phyloP scores from a whole-genome alignment of 2,888 invertebrate genomes.

The Diarsia mendica region DNA sequence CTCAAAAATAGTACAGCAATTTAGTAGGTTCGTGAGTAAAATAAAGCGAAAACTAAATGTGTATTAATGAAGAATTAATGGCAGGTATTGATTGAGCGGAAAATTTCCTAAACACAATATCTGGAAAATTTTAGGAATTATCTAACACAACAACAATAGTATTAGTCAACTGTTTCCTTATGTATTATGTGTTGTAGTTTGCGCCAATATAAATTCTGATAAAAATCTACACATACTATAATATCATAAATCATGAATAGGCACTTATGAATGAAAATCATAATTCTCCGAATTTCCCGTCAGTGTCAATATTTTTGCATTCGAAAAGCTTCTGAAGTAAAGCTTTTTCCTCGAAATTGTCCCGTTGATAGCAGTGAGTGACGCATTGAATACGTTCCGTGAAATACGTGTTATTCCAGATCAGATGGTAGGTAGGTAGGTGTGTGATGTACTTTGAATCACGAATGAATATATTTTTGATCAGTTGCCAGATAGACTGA shows the following conservation, averaged over 20 bases:
- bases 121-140: not conserved
- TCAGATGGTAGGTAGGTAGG: not conserved
- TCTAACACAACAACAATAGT: not conserved
- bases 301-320: constrained; percentile 3
- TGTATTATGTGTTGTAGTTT: not conserved
- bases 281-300: not conserved
- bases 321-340: not conserved
- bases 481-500: constrained; percentile 37
- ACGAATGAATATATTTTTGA: constrained; percentile 41
- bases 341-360: constrained; percentile 14
- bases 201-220: not conserved
- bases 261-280: constrained; percentile 11
- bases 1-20: constrained; percentile 31
- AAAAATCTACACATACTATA: not conserved
- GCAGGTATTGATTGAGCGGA: constrained; percentile 9
- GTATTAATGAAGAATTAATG: constrained; percentile 1
- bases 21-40: constrained; percentile 21
- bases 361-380: not conserved
- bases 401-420: constrained; percentile 19
- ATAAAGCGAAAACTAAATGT: constrained; percentile 34
- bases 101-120: constrained; percentile 11
- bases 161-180: not conserved
- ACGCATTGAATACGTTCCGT: not conserved
- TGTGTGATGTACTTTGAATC: constrained; percentile 5
- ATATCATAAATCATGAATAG: not conserved